phyloP scores from a whole-genome alignment of 2,113 vertebrate genomes.

The Opisthocomus hoazin region DNA sequence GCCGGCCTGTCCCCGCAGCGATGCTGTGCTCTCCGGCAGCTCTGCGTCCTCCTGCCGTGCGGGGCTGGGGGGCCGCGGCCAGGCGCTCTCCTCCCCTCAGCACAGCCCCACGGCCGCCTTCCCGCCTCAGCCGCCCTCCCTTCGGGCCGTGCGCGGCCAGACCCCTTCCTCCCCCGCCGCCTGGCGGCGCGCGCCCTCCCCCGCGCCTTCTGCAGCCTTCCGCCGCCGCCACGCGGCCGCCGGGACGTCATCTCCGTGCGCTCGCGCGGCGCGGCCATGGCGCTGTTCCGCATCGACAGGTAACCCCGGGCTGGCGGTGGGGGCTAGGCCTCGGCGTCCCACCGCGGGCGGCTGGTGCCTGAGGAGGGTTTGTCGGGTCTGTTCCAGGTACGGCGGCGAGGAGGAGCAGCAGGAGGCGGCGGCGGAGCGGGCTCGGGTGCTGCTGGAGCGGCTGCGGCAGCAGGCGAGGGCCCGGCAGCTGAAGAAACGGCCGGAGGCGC shows the following conservation, averaged over 20 bases:
- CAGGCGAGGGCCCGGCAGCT: constrained; percentile 79
- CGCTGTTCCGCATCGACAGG: not conserved
- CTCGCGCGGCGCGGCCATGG: not conserved
- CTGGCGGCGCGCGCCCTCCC: not conserved
- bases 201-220: not conserved
- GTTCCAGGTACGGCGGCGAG: constrained; percentile 77
- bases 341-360: not conserved
- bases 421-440: constrained; percentile 61
- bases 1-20: accelerated
- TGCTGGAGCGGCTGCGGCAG: constrained; percentile 80
- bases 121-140: not conserved
- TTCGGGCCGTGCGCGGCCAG: not conserved
- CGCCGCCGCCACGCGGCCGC: not conserved
- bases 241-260: not conserved
- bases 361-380: not conserved
- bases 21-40: accelerated
- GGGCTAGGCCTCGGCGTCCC: not conserved
- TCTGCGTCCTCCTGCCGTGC: not conserved
- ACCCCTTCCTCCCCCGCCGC: accelerated
- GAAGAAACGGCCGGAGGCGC: constrained; percentile 18
- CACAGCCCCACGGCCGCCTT: accelerated
- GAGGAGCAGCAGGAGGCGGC: not conserved
- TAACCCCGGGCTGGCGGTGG: accelerated
- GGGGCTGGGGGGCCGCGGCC: too few relatives aligned
- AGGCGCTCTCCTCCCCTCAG: accelerated